phyloP scores from a whole-genome alignment of 1,140 invertebrate genomes.

The Drosophila virilis region DNA sequence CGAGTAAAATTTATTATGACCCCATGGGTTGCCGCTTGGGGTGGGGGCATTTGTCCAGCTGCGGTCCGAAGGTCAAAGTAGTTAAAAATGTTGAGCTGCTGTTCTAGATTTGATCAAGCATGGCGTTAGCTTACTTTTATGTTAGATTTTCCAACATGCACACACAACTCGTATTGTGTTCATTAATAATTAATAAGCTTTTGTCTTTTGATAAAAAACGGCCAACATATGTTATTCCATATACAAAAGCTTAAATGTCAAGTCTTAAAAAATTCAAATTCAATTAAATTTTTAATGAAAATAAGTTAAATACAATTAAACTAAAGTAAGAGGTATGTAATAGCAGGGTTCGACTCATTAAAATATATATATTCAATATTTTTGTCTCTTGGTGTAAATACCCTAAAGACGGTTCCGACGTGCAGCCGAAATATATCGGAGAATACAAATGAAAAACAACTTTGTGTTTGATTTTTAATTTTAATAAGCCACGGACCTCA shows the following conservation, averaged over 20 bases:
- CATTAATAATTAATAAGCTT: conserved; percentile 66
- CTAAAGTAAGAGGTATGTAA: too few species aligned
- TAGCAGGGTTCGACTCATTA: too few species aligned
- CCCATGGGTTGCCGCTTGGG: not conserved
- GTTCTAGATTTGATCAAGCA: conserved; percentile 61
- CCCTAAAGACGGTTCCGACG: too few species aligned
- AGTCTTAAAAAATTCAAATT: conserved; percentile 2
- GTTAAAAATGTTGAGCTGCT: conserved; percentile 68
- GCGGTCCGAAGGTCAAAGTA: conserved; percentile 68
- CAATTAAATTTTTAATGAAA: not conserved
- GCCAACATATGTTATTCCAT: conserved; percentile 8
- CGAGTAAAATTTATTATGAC: conserved; percentile 70
- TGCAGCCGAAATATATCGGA: too few species aligned
- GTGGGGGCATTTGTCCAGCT: not conserved
- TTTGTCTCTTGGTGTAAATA: too few species aligned
- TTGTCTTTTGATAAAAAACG: conserved; percentile 39
- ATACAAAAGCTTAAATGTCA: not conserved
- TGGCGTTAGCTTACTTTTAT: conserved; percentile 47
- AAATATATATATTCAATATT: too few species aligned
- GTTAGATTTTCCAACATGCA: conserved; percentile 29
- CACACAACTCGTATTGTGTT: conserved; percentile 40
- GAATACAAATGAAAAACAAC: too few species aligned
- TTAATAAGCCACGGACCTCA: too few species aligned
- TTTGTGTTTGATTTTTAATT: too few species aligned
- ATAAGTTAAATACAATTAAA: too few species aligned